Evolutionary conservation across 2,888 invertebrate species (phyloP), one percentile per base, ranked within the genome.

Genomic region (Endotricha flammealis): DNA sequence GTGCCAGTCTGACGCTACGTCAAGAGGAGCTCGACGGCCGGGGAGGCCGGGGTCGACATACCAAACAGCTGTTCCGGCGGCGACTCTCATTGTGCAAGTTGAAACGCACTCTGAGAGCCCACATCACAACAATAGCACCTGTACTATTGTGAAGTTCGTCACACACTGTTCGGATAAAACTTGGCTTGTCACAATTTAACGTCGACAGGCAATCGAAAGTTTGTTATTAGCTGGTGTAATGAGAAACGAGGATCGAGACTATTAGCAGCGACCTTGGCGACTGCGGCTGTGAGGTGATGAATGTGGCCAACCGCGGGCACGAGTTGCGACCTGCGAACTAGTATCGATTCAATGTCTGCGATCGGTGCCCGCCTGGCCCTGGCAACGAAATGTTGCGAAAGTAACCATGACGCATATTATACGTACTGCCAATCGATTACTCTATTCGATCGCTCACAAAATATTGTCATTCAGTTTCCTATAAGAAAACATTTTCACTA

Each of bases 351-450:
- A 64, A 66, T 64, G 64, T 55, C 56, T 22, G 27, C 62, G 56
- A 39, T 52, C 44, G 47, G 50, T 53, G 55, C 47, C 57, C 55
- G 41, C 45, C 53, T 66, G 69, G 65, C 75, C 75, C 65, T 76
- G 77, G 65, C 75, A 66, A 74, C 73, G 77, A 76, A 78, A 78
- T 64, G 74, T 67, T 72, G 81, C 78, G 81, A 82, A 82, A 82
- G 82, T 80, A 66, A 59, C 60, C 57, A 64, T 70, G 70, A 72
- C 73, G 71, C 64, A 64, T 52, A 48, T n/a, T n/a, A n/a, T 44
- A 12, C 4, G 35, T 35, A 34, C 29, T 9, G 52, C 49, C 50
- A 55, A 57, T 68, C 59, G 57, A 59, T 67, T 57, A 63, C 51
- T 57, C 52, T 52, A 58, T 54, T 59, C 47, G 50, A 55, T 53